Percentiles rank a stretch among this genome's conserved stretches.
Conservation (phyloP, 2,113 vertebrate genomes). For the Strix uralensis region DNA sequence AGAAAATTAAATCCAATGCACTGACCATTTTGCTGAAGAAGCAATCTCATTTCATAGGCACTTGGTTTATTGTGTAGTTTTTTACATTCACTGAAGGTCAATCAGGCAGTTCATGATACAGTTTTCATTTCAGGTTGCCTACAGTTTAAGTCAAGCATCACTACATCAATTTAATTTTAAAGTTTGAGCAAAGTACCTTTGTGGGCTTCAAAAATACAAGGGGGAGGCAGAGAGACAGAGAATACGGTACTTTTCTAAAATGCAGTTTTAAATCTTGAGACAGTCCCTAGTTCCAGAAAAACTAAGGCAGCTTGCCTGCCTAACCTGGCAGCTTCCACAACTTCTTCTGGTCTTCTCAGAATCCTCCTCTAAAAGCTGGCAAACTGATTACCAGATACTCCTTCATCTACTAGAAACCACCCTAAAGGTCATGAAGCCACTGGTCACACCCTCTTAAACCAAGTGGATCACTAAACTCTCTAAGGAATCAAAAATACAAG, state of each 20-base stretch:
- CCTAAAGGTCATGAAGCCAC: not conserved
- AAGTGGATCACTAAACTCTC: not conserved
- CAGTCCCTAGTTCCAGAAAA: not conserved
- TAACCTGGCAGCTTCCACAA: not conserved
- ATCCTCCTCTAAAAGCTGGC: not conserved
- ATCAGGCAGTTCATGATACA: not conserved
- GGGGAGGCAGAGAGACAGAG: rapidly evolving
- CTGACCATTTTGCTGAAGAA: not conserved
- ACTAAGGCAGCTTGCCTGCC: not conserved
- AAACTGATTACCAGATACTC: not conserved
- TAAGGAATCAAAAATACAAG: not conserved
- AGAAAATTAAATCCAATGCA: not conserved
- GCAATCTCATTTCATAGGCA: not conserved
- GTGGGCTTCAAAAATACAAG: not conserved
- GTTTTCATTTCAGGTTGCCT: not conserved
- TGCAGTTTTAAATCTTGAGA: not conserved
- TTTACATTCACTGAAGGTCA: not conserved
- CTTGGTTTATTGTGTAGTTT: not conserved
- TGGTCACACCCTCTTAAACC: not conserved
- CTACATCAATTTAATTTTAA: not conserved
- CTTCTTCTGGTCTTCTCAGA: not conserved
- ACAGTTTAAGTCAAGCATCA: not conserved
- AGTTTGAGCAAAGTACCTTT: not conserved
- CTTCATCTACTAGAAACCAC: not conserved
- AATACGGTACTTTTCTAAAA: not conserved